phyloP scores from a whole-genome alignment of 2,888 invertebrate species.

The Sarcophaga rosellei region DNA sequence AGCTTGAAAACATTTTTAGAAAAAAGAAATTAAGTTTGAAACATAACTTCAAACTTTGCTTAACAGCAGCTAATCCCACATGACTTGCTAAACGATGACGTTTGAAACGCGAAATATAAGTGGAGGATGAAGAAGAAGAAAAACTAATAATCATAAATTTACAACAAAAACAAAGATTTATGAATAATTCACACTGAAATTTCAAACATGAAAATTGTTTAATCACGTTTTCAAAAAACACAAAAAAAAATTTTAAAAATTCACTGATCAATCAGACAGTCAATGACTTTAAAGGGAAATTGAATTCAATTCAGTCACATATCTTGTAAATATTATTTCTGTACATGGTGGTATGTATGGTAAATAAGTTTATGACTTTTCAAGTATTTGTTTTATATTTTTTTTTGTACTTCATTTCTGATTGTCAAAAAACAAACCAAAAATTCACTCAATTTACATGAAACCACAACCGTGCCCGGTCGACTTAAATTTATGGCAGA shows the following conservation, averaged over 20 bases:
- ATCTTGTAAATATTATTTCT: too few relatives aligned
- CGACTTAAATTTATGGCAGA: not conserved
- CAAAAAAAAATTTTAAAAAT: not conserved
- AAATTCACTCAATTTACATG: not conserved
- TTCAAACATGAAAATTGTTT: slow-evolving; percentile 47
- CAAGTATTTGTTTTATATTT: not conserved
- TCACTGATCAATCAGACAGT: slow-evolving; percentile 3
- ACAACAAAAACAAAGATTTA: not conserved
- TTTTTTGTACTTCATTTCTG: not conserved
- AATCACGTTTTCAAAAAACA: slow-evolving; percentile 46
- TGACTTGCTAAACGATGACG: slow-evolving; percentile 52
- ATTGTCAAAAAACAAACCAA: too few relatives aligned
- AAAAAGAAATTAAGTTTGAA: not conserved
- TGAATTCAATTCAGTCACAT: not conserved
- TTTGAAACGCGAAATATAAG: not conserved
- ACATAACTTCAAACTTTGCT: not conserved
- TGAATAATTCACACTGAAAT: slow-evolving; percentile 47
- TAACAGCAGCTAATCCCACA: slow-evolving; percentile 20
- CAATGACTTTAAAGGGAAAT: slow-evolving; percentile 37
- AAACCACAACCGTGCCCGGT: not conserved
- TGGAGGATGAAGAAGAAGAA: slow-evolving; percentile 1
- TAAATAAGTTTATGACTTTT: not conserved
- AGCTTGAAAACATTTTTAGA: slow-evolving; percentile 24
- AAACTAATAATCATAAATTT: slow-evolving; percentile 8
- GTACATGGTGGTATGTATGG: not conserved